These are phyloP conservation scores for Colletes latitarsis DNA, from an alignment of 1,140 invertebrate genomes.

Conservation along the genomic window DNA sequence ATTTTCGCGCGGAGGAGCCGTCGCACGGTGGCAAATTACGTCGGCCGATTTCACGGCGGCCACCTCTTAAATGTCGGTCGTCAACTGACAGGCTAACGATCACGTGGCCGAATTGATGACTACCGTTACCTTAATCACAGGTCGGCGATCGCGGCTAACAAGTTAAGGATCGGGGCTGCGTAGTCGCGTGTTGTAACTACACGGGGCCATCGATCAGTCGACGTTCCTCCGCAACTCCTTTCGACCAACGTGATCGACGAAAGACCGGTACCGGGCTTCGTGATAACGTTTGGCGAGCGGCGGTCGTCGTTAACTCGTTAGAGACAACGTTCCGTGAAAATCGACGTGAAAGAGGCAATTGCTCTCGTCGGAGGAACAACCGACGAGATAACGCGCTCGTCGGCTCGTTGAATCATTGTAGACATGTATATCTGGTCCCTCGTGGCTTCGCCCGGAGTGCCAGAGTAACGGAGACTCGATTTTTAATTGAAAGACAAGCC, in stretches of 20 bases:
- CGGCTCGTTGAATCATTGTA: too few species aligned
- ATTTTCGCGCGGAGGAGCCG: constrained; percentile 39
- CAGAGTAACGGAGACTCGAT: too few species aligned
- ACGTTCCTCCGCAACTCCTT: constrained; percentile 17
- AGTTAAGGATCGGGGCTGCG: constrained; percentile 60
- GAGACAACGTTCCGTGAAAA: not conserved
- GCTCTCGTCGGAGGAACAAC: not conserved
- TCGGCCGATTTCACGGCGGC: constrained; percentile 65
- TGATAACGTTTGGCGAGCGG: constrained; percentile 14
- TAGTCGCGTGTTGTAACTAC: constrained; percentile 63
- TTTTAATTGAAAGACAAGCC: too few species aligned
- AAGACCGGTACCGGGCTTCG: not conserved
- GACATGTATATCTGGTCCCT: too few species aligned
- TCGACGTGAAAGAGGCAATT: not conserved
- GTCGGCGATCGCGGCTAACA: constrained; percentile 67
- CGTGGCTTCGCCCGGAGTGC: too few species aligned
- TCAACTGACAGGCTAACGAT: constrained; percentile 68
- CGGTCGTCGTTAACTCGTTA: constrained; percentile 1
- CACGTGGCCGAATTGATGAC: constrained; percentile 68
- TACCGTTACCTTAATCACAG: constrained; percentile 71
- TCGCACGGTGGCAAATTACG: constrained; percentile 70
- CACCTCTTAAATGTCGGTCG: constrained; percentile 67
- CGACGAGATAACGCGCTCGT: too few species aligned
- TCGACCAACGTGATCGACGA: not conserved
- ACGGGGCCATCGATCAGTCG: constrained; percentile 54